A percentile compares a stretch with the other conserved stretches of the same genome.
phyloP scores from a whole-genome alignment of 2,888 invertebrate species.

The Cerceris rybyensis region DNA sequence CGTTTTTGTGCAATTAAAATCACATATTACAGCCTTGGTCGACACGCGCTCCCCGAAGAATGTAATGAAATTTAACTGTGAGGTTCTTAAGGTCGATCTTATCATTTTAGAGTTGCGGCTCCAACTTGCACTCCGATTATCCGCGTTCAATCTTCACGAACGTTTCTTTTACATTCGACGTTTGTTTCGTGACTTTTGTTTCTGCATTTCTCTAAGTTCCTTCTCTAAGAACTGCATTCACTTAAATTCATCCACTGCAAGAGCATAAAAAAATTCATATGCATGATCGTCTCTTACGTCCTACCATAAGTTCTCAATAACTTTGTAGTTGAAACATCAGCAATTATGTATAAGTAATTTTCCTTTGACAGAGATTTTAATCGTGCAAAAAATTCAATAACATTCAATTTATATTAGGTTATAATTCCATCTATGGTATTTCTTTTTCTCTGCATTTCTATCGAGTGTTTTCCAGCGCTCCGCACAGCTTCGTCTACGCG shows the following conservation, averaged over 20 bases:
- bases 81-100: conserved; percentile 59
- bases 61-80: conserved; percentile 63
- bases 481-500: background rate
- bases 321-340: too few relatives aligned
- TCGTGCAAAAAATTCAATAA: background rate
- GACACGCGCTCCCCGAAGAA: conserved; percentile 27
- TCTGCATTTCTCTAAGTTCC: too few relatives aligned
- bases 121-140: background rate
- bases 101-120: conserved; percentile 35
- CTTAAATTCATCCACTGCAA: too few relatives aligned
- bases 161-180: background rate
- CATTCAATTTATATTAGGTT: background rate
- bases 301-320: too few relatives aligned
- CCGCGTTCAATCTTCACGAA: background rate
- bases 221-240: too few relatives aligned
- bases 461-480: background rate
- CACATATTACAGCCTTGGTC: conserved; percentile 34
- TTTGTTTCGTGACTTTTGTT: too few relatives aligned
- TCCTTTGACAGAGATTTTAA: too few relatives aligned
- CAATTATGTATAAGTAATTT: too few relatives aligned
- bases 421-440: conserved; percentile 19
- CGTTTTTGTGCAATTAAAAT: conserved; percentile 54
- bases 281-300: too few relatives aligned
- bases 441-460: conserved; percentile 14
- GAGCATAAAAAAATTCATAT: too few relatives aligned